These are phyloP conservation scores for Synaphobranchus kaupii DNA, from an alignment of 2,797 vertebrate genomes.

Conservation along the genomic window DNA sequence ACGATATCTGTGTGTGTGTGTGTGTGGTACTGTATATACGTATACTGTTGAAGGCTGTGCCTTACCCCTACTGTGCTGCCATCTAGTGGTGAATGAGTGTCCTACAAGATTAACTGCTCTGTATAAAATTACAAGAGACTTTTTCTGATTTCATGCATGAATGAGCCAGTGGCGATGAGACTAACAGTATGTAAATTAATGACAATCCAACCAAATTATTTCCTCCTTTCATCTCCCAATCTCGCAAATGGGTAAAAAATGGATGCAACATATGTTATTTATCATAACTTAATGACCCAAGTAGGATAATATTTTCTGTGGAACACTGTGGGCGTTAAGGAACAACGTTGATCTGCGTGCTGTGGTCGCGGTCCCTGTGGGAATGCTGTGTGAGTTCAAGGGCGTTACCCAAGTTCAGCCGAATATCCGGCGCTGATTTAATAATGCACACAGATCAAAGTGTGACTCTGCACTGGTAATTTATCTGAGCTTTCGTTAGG, in stretches of 20 bases:
- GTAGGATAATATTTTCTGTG: background rate
- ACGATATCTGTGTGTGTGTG: no score
- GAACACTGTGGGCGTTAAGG: background rate
- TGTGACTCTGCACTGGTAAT: background rate
- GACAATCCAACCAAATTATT: background rate
- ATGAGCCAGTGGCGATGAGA: background rate
- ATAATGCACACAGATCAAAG: background rate
- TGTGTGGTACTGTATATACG: no score
- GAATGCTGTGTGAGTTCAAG: background rate
- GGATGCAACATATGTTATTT: background rate
- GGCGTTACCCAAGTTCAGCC: background rate
- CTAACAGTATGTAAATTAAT: background rate
- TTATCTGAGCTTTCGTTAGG: background rate
- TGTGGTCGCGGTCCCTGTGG: background rate
- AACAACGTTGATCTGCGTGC: background rate
- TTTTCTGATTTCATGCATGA: background rate
- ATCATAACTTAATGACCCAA: slow-evolving; percentile 7
- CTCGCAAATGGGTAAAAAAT: background rate
- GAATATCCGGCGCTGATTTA: background rate
- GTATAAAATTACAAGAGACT: background rate
- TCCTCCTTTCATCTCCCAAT: background rate
- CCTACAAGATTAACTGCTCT: background rate
- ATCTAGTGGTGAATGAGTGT: background rate
- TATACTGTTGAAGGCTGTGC: background rate
- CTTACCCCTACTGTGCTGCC: background rate